Evolutionary conservation across 2,113 vertebrate species (phyloP).

Genomic region (Chlorocebus sabaeus): DNA sequence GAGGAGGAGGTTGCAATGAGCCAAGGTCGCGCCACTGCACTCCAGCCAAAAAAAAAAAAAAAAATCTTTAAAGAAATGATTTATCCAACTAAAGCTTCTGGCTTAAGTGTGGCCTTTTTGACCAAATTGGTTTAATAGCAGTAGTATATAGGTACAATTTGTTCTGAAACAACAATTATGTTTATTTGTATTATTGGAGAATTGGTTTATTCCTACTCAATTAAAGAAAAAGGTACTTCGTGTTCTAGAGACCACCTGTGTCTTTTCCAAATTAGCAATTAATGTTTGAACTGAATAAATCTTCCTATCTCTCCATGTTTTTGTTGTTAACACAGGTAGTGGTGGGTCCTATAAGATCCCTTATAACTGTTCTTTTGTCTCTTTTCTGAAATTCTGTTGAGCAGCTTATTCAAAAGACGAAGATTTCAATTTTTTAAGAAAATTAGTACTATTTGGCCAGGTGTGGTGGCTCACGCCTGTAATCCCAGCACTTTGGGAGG

Average conservation of each 20-base stretch:
- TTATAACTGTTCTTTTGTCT: conserved; percentile 10
- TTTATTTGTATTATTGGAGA: conserved; percentile 41
- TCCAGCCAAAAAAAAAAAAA: too few species aligned
- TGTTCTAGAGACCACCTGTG: conserved; percentile 24
- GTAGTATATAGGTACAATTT: conserved; percentile 16
- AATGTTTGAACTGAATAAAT: conserved; percentile 54
- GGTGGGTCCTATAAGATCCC: not conserved
- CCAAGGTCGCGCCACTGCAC: too few species aligned
- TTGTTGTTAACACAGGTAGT: not conserved
- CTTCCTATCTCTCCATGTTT: not conserved
- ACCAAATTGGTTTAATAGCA: conserved; percentile 39
- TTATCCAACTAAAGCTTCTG: conserved; percentile 9
- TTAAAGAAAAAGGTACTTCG: not conserved
- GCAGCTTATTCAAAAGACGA: conserved; percentile 14
- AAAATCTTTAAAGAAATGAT: not conserved
- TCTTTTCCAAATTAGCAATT: conserved; percentile 47
- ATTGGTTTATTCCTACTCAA: conserved; percentile 10
- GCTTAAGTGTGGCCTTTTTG: conserved; percentile 18
- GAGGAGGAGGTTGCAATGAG: too few species aligned
- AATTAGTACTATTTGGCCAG: conserved; percentile 24
- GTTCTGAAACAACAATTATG: conserved; percentile 31
- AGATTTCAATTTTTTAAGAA: conserved; percentile 18
- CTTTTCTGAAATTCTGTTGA: conserved; percentile 45
- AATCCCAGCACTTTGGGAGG: too few species aligned
- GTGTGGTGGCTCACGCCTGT: too few species aligned